These are phyloP conservation scores for Sebastes miniatus DNA, from an alignment of 2,797 vertebrate genomes.

Conservation along the genomic window DNA sequence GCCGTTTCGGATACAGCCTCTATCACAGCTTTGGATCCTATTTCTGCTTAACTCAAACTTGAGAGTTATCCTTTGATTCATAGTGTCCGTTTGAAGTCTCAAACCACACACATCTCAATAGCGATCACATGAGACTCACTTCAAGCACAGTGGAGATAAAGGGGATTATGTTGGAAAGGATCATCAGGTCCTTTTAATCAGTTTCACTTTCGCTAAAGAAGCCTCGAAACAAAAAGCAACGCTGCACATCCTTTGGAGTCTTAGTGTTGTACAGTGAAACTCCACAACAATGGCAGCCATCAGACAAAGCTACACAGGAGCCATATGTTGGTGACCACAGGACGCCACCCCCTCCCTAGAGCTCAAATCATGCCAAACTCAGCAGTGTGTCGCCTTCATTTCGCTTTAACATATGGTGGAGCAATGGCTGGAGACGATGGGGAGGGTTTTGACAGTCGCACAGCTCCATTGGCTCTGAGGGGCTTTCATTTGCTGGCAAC, in stretches of 20 bases:
- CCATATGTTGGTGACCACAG: conserved; percentile 66
- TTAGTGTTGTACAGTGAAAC: background rate
- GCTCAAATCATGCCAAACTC: conserved; percentile 54
- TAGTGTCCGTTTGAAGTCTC: conserved; percentile 52
- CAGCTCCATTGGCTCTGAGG: conserved; percentile 44
- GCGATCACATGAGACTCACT: conserved; percentile 48
- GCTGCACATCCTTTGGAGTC: conserved; percentile 31
- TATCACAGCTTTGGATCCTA: background rate
- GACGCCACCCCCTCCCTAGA: conserved; percentile 43
- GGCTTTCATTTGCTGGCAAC: conserved; percentile 57
- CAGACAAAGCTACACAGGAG: conserved; percentile 40
- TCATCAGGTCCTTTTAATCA: conserved; percentile 69
- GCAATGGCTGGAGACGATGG: conserved; percentile 49
- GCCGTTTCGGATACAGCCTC: background rate
- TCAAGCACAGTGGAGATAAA: conserved; percentile 55
- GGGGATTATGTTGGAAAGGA: conserved; percentile 53
- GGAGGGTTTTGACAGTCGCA: conserved; percentile 62
- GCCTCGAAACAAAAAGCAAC: conserved; percentile 32
- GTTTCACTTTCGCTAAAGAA: conserved; percentile 41
- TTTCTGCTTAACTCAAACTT: conserved; percentile 28
- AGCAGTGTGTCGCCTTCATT: conserved; percentile 45
- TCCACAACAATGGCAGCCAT: conserved; percentile 46
- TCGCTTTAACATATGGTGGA: conserved; percentile 71
- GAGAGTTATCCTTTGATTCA: conserved; percentile 53
- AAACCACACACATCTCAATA: conserved; percentile 49